phyloP scores from a whole-genome alignment of 1,140 invertebrate species.

The Trypoxylus dichotomus region DNA sequence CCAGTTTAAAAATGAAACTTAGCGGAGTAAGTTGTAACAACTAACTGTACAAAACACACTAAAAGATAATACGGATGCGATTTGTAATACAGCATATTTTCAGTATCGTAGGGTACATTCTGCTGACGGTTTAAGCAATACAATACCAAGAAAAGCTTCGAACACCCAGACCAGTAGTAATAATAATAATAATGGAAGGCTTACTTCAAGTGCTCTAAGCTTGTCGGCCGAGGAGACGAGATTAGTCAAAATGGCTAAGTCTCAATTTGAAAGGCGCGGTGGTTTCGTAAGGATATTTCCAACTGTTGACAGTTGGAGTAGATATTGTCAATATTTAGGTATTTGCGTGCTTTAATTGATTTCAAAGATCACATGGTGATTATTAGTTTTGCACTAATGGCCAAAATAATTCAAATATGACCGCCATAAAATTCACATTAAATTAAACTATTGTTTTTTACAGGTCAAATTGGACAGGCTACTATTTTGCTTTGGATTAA shows the following conservation, averaged over 20 bases:
- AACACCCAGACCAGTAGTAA: constrained; percentile 41
- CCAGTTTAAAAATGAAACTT: constrained; percentile 47
- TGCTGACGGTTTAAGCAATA: constrained; percentile 62
- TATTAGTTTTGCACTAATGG: background rate
- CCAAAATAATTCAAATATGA: no score
- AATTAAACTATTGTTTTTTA: no score
- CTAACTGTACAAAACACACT: no score
- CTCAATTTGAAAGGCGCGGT: constrained; percentile 82
- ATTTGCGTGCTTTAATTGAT: no score
- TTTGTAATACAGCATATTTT: constrained; percentile 20
- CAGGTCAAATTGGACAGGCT: no score
- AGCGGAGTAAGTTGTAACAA: constrained; percentile 44
- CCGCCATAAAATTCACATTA: no score
- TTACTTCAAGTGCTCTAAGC: constrained; percentile 46
- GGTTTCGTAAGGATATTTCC: constrained; percentile 94
- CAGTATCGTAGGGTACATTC: constrained; percentile 69
- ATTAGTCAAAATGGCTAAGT: constrained; percentile 73
- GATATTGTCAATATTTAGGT: constrained; percentile 75
- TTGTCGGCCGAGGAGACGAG: constrained; percentile 79
- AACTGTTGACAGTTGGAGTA: constrained; percentile 81
- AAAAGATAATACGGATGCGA: background rate
- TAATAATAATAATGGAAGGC: constrained; percentile 38
- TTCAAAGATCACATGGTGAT: no score
- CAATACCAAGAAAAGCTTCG: constrained; percentile 49
- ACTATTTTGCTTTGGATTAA: no score